Evolutionary conservation across 2,797 vertebrate species (phyloP).

Genomic region (Micropoecilia bifurca): DNA sequence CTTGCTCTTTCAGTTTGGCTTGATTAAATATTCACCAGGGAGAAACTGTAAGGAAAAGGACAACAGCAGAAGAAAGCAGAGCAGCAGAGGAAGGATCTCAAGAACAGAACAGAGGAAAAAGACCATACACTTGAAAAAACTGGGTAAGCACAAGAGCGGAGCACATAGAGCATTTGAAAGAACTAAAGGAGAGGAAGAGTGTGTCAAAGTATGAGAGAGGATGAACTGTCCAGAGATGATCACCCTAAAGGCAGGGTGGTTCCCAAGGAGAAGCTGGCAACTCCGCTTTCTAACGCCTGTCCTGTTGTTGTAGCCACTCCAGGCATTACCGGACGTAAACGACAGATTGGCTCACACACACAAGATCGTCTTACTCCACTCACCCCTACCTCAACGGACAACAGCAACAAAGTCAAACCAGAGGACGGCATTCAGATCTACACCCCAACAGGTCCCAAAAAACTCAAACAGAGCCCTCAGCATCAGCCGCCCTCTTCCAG

Average conservation of each 20-base stretch:
- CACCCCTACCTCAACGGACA: constrained; percentile 24
- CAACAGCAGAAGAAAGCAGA: constrained; percentile 31
- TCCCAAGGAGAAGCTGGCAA: constrained; percentile 81
- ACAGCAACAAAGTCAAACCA: constrained; percentile 38
- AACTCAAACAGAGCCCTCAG: constrained; percentile 82
- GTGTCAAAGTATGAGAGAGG: constrained; percentile 86
- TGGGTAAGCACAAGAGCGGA: constrained; percentile 20
- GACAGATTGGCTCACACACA: constrained; percentile 67
- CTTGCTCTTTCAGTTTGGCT: constrained; percentile 17
- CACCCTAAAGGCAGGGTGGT: constrained; percentile 83
- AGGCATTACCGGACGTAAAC: constrained; percentile 73
- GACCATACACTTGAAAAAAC: constrained; percentile 6
- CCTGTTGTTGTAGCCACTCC: constrained; percentile 76
- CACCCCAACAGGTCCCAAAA: constrained; percentile 72
- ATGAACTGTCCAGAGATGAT: constrained; percentile 77
- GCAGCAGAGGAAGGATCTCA: constrained; percentile 37
- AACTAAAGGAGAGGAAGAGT: constrained; percentile 37
- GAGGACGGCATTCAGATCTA: constrained; percentile 50
- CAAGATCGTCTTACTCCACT: constrained; percentile 46
- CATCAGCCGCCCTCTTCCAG: constrained; percentile 62
- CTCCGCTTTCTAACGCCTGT: constrained; percentile 79
- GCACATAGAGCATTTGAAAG: constrained; percentile 37
- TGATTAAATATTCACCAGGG: constrained; percentile 21
- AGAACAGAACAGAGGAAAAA: constrained; percentile 15
- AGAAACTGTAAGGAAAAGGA: constrained; percentile 24